These are phyloP conservation scores for Tympanuchus pallidicinctus DNA, from an alignment of 2,113 vertebrate species.

Conservation along the genomic window DNA sequence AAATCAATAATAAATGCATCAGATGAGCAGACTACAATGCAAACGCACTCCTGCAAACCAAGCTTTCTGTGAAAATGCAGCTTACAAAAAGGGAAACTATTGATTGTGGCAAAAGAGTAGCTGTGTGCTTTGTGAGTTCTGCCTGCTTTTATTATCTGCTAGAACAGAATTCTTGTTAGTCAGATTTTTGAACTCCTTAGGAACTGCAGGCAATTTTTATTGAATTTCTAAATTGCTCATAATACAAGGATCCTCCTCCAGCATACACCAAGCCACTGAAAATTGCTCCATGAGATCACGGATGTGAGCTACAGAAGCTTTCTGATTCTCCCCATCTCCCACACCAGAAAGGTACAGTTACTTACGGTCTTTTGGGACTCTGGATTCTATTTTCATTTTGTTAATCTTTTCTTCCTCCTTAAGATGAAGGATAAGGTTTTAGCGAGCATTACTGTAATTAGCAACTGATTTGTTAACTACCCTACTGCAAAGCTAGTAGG, in stretches of 20 bases:
- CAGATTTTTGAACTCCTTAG: neutral
- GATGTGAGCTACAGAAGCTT: rapidly evolving
- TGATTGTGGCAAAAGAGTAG: neutral
- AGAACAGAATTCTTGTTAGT: neutral
- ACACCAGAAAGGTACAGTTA: neutral
- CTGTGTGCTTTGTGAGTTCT: neutral
- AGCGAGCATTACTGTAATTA: conserved; percentile 43
- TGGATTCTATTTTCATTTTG: conserved; percentile 84
- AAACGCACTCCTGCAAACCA: neutral
- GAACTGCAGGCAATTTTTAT: neutral
- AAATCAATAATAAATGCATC: neutral
- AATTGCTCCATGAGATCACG: neutral
- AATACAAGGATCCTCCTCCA: neutral
- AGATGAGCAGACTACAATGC: neutral
- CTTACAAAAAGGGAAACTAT: neutral
- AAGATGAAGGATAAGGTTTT: conserved; percentile 69
- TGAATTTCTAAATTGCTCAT: neutral
- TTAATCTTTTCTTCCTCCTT: conserved; percentile 91
- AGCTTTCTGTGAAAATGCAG: neutral
- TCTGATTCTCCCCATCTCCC: neutral
- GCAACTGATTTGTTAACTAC: conserved; percentile 48
- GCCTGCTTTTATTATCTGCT: neutral
- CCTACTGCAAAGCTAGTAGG: conserved; percentile 31
- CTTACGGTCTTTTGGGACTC: conserved; percentile 88
- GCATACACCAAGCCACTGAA: neutral